These are phyloP conservation scores for Agriopis leucophaearia DNA, from an alignment of 2,888 invertebrate species.

Conservation along the genomic window DNA sequence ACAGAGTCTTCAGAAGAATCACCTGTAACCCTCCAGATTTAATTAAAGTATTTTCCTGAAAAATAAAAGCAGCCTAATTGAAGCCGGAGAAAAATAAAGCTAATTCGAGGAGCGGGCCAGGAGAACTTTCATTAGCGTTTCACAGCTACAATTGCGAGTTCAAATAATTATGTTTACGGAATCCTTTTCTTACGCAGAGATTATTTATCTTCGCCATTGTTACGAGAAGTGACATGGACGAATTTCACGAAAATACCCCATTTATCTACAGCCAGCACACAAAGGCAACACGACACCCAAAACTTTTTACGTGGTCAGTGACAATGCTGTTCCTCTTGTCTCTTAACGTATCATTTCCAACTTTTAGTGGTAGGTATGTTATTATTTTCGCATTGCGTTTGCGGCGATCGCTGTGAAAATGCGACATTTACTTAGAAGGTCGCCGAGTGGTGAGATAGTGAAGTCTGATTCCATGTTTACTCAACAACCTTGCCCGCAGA, in stretches of 20 bases:
- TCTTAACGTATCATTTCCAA: conserved; percentile 79
- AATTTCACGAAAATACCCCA: conserved; percentile 84
- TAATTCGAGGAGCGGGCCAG: conserved; percentile 73
- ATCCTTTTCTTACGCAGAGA: conserved; percentile 85
- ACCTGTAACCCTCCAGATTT: conserved; percentile 71
- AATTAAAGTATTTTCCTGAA: conserved; percentile 73
- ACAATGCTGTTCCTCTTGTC: conserved; percentile 81
- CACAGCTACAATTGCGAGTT: conserved; percentile 83
- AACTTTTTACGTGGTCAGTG: conserved; percentile 85
- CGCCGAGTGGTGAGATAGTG: conserved; percentile 61
- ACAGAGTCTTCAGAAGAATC: conserved; percentile 43
- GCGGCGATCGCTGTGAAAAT: conserved; percentile 52
- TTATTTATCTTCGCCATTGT: conserved; percentile 85
- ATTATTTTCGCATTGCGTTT: conserved; percentile 61
- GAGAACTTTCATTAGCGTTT: conserved; percentile 81
- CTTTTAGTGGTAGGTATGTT: conserved; percentile 69
- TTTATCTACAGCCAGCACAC: conserved; percentile 82
- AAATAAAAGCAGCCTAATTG: conserved; percentile 75
- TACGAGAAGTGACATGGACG: conserved; percentile 83
- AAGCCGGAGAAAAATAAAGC: conserved; percentile 73
- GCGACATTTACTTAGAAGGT: conserved; percentile 54
- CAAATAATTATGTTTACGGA: conserved; percentile 85
- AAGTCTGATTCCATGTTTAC: conserved; percentile 74
- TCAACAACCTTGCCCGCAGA: conserved; percentile 75
- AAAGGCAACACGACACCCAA: conserved; percentile 83